phyloP scores from a whole-genome alignment of 2,888 invertebrate genomes.

The Xiphydria camelus region DNA sequence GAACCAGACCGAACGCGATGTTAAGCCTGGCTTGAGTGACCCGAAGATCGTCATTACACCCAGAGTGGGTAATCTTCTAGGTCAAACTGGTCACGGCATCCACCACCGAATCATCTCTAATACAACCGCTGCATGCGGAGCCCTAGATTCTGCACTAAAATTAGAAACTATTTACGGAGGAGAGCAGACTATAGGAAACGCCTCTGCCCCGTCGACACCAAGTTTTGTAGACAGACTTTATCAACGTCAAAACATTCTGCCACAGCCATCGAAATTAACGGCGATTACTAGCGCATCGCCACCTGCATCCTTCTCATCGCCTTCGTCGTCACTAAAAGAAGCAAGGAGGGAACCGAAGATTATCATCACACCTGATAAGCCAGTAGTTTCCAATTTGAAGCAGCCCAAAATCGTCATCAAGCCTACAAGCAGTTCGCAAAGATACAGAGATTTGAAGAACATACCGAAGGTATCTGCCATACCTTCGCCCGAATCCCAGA shows the following conservation, averaged over 20 bases:
- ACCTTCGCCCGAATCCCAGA: conserved; percentile 42
- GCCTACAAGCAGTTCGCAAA: conserved; percentile 39
- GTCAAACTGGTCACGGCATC: conserved; percentile 32
- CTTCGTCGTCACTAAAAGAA: conserved; percentile 57
- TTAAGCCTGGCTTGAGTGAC: conserved; percentile 22
- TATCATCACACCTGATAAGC: conserved; percentile 64
- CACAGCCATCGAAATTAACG: conserved; percentile 20
- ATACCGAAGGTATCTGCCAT: conserved; percentile 51
- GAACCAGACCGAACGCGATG: no score
- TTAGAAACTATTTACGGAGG: neutral
- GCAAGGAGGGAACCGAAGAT: conserved; percentile 63
- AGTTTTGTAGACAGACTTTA: no score
- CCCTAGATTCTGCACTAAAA: conserved; percentile 22
- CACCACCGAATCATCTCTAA: conserved; percentile 27
- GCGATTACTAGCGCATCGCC: no score
- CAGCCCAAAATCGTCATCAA: conserved; percentile 54
- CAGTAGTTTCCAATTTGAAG: conserved; percentile 43
- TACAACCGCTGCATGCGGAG: conserved; percentile 20
- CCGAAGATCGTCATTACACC: conserved; percentile 47
- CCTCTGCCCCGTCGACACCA: no score
- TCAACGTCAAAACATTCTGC: conserved; percentile 22
- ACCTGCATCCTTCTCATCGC: no score
- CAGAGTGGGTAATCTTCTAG: conserved; percentile 34
- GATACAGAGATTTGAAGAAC: conserved; percentile 41
- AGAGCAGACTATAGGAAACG: no score